Base-by-base conservation (phyloP, 2,797 vertebrate genomes). In the Vespertilio murinus region DNA sequence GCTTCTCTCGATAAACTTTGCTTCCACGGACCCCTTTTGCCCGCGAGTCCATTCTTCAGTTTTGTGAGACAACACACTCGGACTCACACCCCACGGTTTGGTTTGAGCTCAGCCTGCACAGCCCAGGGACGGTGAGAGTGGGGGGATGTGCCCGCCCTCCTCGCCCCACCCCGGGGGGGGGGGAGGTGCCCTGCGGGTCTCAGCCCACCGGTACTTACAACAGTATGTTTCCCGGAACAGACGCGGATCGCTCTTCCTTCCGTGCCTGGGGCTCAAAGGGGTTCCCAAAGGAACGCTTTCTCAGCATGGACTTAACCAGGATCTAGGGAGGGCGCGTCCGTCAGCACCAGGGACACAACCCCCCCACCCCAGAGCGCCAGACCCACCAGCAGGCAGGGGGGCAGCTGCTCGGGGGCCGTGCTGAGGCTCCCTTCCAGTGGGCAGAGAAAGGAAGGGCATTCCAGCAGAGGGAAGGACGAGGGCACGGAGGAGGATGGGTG, bases 221-320 rank as follows among this genome's bases (percentile, higher is more conserved):
- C 93, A 99, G 98, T 70, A 99, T 97, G 97, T 98, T 99, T 98
- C 99, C 99, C 2, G 99, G 99, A 56, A 99, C 99, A 86, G 99
- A 99, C 99, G 99, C 99, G 93, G 99, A 99, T 52, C 99, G 98
- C 96, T 98, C 98, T 20, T 99, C 98, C 89, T 98, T 97, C 85
- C 98, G 98, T 22, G 96, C 97, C 77, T 98, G 98, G 89, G 97
- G 97, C 97, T 99, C 99, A 10, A 99, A 99, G 0, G 99, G 99
- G 96, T 99, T 99, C 91, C 99, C 98, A 97, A 99, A 99, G 87
- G 99, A 99, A 3, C 99, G 99, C 95, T 99, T 99, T 92, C 99
- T 98, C 69, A 99, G 98, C 99, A 99, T 99, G 93, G 99, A 98
- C 98, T 99, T 99, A 88, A 99, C 99, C 45, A 99, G 97, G 97